Percentiles rank a stretch among this genome's conserved stretches.
Evolutionary conservation across 1,140 invertebrate species (phyloP).

Genomic region (Platyscapa corneri): DNA sequence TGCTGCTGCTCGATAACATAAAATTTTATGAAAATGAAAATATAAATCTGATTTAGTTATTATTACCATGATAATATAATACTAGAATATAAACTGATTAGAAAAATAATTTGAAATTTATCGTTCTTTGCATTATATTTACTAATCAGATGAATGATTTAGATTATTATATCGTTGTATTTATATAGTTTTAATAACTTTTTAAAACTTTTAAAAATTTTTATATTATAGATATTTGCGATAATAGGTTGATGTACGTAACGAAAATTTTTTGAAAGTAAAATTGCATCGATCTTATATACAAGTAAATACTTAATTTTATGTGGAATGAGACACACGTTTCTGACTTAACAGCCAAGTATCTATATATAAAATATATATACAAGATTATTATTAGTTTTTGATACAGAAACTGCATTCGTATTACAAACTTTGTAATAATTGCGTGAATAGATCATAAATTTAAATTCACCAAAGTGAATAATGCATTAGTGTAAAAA

Average conservation of each 20-base stretch:
- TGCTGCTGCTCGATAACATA: not conserved
- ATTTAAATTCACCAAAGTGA: slow-evolving; percentile 53
- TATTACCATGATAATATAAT: not conserved
- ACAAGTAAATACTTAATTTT: too few species aligned
- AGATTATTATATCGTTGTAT: too few species aligned
- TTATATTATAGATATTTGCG: too few species aligned
- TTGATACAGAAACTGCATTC: not conserved
- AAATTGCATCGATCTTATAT: not conserved
- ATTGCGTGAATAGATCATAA: not conserved
- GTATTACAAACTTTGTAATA: not conserved
- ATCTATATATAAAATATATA: slow-evolving; percentile 1
- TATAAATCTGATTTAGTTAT: not conserved
- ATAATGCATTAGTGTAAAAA: slow-evolving; percentile 44
- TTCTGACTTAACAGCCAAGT: not conserved
- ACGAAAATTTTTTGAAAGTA: not conserved
- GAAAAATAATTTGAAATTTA: not conserved
- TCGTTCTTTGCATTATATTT: too few species aligned
- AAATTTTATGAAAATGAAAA: not conserved
- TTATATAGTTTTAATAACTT: too few species aligned
- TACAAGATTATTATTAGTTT: not conserved
- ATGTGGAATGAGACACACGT: too few species aligned
- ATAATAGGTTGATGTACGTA: too few species aligned
- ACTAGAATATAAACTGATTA: not conserved
- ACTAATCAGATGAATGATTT: too few species aligned
- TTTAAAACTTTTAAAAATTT: too few species aligned